These are phyloP conservation scores for Zosterops borbonicus DNA, from an alignment of 2,113 vertebrate genomes.

Conservation along the genomic window DNA sequence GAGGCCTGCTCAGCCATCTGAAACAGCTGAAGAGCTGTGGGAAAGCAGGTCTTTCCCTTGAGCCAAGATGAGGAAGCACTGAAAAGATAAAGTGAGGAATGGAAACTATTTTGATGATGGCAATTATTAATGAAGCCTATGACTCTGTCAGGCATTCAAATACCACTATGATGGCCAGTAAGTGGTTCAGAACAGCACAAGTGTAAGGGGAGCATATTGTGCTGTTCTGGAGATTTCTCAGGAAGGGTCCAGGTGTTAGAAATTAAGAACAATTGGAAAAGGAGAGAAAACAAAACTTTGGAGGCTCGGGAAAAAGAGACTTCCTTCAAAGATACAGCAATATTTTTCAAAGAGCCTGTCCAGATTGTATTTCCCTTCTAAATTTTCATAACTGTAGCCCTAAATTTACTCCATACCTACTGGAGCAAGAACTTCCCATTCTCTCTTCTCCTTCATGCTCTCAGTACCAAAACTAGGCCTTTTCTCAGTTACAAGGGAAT, in stretches of 20 bases:
- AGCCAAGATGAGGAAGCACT: background rate
- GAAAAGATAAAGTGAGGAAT: background rate
- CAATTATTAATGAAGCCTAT: constrained; percentile 5
- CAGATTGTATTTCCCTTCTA: background rate
- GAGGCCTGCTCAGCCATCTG: background rate
- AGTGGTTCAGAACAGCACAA: background rate
- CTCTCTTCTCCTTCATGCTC: background rate
- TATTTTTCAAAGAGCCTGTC: background rate
- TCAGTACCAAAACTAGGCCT: background rate
- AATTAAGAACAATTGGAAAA: background rate
- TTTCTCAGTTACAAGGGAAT: background rate
- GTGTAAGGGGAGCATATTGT: background rate
- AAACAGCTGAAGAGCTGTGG: background rate
- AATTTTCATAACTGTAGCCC: background rate
- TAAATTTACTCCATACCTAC: background rate
- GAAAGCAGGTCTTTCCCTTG: background rate
- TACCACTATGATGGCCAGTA: background rate
- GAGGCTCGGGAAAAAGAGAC: background rate
- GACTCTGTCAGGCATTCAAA: background rate
- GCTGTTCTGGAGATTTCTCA: background rate
- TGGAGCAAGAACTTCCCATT: background rate
- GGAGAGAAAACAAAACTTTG: background rate
- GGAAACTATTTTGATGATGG: constrained; percentile 37
- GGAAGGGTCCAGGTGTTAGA: background rate
- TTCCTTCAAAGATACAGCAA: background rate